A percentile compares a stretch with the other conserved stretches of the same genome.
These are phyloP conservation scores for Gobionotothen gibberifrons DNA, from an alignment of 2,797 vertebrate genomes.

Conservation along the genomic window DNA sequence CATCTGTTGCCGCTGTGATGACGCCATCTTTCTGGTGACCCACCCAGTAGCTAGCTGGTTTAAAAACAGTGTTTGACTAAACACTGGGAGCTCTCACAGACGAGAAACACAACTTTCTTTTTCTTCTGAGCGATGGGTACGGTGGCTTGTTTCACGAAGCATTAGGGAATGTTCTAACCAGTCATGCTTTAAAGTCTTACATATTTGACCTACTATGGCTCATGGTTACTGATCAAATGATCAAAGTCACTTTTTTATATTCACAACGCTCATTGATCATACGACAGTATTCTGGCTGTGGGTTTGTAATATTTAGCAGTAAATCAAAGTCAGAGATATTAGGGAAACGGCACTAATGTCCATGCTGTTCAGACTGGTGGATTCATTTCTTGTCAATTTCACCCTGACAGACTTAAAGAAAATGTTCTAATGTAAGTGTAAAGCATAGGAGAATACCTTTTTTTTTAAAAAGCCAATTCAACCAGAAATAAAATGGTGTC, in stretches of 20 bases:
- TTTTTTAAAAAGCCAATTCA: too few relatives aligned
- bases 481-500: background rate
- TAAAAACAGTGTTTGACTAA: slow-evolving; percentile 53
- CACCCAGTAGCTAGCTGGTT: slow-evolving; percentile 72
- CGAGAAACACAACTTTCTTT: slow-evolving; percentile 18
- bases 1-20: slow-evolving; percentile 87
- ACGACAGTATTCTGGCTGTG: background rate
- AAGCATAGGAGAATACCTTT: too few relatives aligned
- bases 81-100: slow-evolving; percentile 41
- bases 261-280: background rate
- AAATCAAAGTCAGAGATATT: too few relatives aligned
- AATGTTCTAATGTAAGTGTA: background rate
- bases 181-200: background rate
- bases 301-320: background rate
- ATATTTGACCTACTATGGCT: too few relatives aligned
- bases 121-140: background rate
- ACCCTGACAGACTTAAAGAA: background rate
- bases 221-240: background rate
- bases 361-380: background rate
- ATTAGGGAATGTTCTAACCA: background rate
- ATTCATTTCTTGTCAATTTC: background rate
- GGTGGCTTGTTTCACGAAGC: background rate
- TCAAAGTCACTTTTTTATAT: background rate
- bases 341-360: background rate
- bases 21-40: slow-evolving; percentile 85